A percentile compares a stretch with the other conserved stretches of the same genome.
Conservation (phyloP, 2,113 vertebrate genomes). For the Aix galericulata region DNA sequence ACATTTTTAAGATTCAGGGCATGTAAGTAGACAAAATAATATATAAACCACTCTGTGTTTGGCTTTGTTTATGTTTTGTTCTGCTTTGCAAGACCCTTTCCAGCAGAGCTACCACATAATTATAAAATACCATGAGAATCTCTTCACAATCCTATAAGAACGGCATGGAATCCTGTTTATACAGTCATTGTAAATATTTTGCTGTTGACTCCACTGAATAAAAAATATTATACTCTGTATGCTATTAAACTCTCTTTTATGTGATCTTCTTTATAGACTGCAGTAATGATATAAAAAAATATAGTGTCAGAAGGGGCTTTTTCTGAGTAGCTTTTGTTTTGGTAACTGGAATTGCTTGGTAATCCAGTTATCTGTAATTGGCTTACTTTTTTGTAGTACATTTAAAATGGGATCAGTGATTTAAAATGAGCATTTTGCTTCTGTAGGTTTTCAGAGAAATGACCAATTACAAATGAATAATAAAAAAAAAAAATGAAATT, state of each 20-base stretch:
- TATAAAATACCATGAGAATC: neutral
- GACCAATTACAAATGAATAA: neutral
- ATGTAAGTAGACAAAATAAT: neutral
- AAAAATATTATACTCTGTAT: neutral
- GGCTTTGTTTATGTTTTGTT: neutral
- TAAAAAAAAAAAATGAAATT: neutral
- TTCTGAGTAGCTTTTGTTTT: neutral
- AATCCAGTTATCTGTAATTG: neutral
- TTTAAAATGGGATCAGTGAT: neutral
- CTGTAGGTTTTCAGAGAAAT: neutral
- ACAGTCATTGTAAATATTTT: neutral
- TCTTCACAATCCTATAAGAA: fast-evolving
- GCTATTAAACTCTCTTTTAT: neutral
- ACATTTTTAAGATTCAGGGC: neutral
- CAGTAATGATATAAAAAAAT: neutral
- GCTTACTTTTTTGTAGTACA: neutral
- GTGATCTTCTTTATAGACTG: neutral
- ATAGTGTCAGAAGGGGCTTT: neutral
- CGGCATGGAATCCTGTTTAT: neutral
- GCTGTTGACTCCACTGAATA: neutral
- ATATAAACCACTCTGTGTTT: neutral
- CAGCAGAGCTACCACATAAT: neutral
- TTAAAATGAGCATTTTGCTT: neutral
- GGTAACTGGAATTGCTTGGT: neutral
- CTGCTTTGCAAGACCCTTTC: neutral